Base-by-base conservation (phyloP, 2,797 vertebrate genomes). In the Borostomias antarcticus region DNA sequence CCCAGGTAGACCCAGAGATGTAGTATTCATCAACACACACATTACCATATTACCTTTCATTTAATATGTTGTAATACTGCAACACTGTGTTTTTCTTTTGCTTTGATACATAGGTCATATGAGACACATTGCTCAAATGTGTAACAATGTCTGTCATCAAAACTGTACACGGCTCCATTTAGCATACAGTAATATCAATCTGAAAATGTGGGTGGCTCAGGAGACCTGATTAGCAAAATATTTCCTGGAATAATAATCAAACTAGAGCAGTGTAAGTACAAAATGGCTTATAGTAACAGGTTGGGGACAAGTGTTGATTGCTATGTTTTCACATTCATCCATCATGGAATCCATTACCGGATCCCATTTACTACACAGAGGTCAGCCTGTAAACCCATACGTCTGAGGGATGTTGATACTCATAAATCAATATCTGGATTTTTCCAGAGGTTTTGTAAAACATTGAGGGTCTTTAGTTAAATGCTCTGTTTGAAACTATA, bases 161-260 rank as follows among this genome's bases (percentile, higher is more conserved):
- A 60, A 33, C 30, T 61, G 29, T 25, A 32, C 47, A 3, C 13
- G 26, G 19, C 33, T 33, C 29, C 19, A n/a, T 69, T 62, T 63
- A 33, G 32, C 56, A 57, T 35, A 58, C 37, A 10, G 17, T 62
- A 45, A 48, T 57, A 67, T 62, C 52, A 45, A 40, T 53, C 15
- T 64, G 35, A 57, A 43, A 56, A 29, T 58, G 50, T 35, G 26
- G 56, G 63, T 56, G 58, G 47, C 32, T 64, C 53, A 50, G 30
- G 32, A 48, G 57, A 33, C 37, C 43, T 72, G 69, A 65, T 72
- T 66, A 66, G 47, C 58, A 32, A 72, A 72, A 72, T 66, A 72
- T 72, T 43, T 66, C 69, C 52, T 61, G 53, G 58, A 72, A 66
- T 57, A 72, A 72, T 66, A 72, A 72, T 66, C 62, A 64, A n/a